Base-by-base conservation (phyloP, 2,888 invertebrate genomes). In the Eristalinus aeneus region DNA sequence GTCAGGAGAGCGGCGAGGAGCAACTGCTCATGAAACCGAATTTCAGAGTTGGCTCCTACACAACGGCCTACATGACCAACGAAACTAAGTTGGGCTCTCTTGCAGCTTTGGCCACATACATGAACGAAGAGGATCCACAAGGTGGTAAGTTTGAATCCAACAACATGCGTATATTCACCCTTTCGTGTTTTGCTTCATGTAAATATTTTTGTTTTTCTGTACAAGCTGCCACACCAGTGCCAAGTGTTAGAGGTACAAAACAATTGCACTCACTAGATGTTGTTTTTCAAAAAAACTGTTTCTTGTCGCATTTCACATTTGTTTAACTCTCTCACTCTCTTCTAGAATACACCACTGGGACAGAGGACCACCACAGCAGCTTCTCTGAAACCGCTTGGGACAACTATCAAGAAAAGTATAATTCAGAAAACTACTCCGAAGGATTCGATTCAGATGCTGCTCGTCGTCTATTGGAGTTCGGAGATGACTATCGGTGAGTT, bases 371-470 rank as follows among this genome's bases (percentile, higher is more conserved):
- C 89, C 91, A 92, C 67, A 95, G 96, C 90, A 97, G 97, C 90
- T 95, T 97, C 91, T 97, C 97, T 0, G 98, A 98, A 92, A 97
- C 97, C 90, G 97, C 97, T 64, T 98, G 98, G 98, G 98, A 98
- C 93, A 97, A 97, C 93, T 98, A 98, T 94, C 98, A 97, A 96
- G 97, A 97, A 92, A 97, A 97, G 92, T 98, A 98, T 93, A 95
- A 97, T 92, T 97, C 97, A 54, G 98, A 98, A 92, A 95, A 97
- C 31, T 97, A 97, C 92, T 97, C 97, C 78, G 98, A 98, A 93
- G 95, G 95, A 63, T 94, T 95, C 2, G 97, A 98, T 92, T 96
- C 97, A 1, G 97, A 97, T 92, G 96, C 96, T 36, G 97, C 97
- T 53, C 94, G 97, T 80, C 94, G 95, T 86, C 93, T 97, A 20